Evolutionary conservation across 2,888 invertebrate species (phyloP).

Genomic region (Allophyes oxyacanthae): DNA sequence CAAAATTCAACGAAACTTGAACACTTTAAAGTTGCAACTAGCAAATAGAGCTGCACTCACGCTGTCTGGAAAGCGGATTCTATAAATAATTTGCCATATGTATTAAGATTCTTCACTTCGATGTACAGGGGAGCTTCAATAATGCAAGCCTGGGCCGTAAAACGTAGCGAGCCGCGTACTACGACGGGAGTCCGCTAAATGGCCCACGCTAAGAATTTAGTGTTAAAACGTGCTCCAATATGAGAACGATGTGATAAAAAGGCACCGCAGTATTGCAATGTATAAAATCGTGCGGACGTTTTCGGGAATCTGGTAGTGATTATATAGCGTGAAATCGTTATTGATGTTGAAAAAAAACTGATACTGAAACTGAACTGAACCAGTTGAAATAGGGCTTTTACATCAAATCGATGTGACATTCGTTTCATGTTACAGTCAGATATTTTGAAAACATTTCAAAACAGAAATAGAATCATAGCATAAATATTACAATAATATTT

Average conservation of each 20-base stretch:
- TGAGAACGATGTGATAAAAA: conserved; percentile 81
- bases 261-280: conserved; percentile 70
- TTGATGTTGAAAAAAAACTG: conserved; percentile 39
- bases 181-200: conserved; percentile 78
- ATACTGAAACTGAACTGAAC: conserved; percentile 21
- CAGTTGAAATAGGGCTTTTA: conserved; percentile 25
- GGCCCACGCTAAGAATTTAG: conserved; percentile 79
- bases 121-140: conserved; percentile 74
- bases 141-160: conserved; percentile 79
- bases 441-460: background rate
- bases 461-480: no score
- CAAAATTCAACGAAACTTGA: conserved; percentile 10
- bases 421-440: conserved; percentile 16
- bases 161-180: conserved; percentile 71
- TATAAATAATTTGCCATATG: conserved; percentile 70
- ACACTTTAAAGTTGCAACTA: conserved; percentile 11
- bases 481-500: no score
- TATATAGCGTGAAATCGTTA: conserved; percentile 49
- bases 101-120: conserved; percentile 73
- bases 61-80: conserved; percentile 52
- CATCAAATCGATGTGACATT: conserved; percentile 7
- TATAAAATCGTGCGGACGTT: conserved; percentile 58
- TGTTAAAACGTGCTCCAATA: conserved; percentile 81
- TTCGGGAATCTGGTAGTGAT: conserved; percentile 53
- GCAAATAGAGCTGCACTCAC: conserved; percentile 37